Evolutionary conservation across 2,113 vertebrate genomes (phyloP).

Genomic region (Misgurnus anguillicaudatus): DNA sequence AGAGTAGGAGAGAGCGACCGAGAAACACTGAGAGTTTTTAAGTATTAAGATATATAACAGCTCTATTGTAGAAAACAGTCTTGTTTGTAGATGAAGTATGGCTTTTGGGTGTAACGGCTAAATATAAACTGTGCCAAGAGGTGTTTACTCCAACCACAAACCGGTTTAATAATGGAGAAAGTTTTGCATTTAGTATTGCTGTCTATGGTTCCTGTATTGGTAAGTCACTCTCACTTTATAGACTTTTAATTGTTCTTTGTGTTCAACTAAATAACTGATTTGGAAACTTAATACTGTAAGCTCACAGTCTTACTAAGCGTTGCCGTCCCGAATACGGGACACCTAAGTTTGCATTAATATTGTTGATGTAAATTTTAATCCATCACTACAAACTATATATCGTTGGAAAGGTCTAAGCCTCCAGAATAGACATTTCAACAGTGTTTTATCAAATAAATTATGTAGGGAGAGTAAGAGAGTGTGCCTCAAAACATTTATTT

Average conservation of each 20-base stretch:
- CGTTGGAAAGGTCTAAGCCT: no score
- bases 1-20: not conserved
- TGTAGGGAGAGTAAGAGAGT: no score
- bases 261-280: not conserved
- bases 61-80: not conserved
- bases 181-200: conserved; percentile 26
- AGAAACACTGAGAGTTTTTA: not conserved
- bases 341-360: no score
- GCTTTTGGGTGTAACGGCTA: not conserved
- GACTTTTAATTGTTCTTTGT: not conserved
- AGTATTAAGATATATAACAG: not conserved
- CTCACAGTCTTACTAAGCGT: no score
- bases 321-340: no score
- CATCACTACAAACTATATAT: no score
- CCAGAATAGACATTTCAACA: no score
- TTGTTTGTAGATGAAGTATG: not conserved
- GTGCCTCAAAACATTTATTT: no score
- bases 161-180: conserved; percentile 35
- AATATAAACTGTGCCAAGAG: not conserved
- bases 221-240: conserved; percentile 35
- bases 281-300: not conserved
- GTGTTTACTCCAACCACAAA: not conserved
- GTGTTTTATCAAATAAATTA: no score
- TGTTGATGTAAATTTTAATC: no score
- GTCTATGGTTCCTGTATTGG: conserved; percentile 30